A percentile compares a stretch with the other conserved stretches of the same genome.
phyloP scores from a whole-genome alignment of 2,797 vertebrate genomes.

The Thamnophis elegans region DNA sequence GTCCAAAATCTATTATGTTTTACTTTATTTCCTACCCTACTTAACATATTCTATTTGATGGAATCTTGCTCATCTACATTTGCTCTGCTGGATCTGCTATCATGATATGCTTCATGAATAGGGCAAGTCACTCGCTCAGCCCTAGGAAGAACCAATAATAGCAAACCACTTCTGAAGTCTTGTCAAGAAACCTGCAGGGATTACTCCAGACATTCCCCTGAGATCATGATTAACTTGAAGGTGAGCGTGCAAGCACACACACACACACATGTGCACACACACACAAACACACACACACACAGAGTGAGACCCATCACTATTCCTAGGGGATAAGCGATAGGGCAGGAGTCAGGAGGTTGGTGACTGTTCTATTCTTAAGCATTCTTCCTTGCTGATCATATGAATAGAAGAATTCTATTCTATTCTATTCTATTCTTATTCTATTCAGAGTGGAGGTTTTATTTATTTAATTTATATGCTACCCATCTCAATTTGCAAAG shows the following conservation, averaged over 20 bases:
- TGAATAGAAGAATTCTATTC: not conserved
- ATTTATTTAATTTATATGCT: too few relatives aligned
- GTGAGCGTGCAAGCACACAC: too few relatives aligned
- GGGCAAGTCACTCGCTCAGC: not conserved
- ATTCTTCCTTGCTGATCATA: not conserved
- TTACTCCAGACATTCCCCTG: not conserved
- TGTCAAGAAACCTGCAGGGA: not conserved
- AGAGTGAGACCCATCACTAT: not conserved
- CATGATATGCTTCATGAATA: not conserved
- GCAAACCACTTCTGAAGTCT: not conserved
- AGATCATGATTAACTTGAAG: not conserved
- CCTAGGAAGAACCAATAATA: not conserved
- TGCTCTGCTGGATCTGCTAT: not conserved
- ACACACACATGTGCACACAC: too few relatives aligned
- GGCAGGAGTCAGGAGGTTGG: not conserved
- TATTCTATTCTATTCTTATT: too few relatives aligned
- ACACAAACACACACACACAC: too few relatives aligned
- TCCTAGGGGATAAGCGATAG: not conserved
- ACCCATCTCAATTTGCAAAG: too few relatives aligned
- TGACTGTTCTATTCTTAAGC: not conserved
- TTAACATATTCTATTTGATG: not conserved
- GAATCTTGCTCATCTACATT: not conserved
- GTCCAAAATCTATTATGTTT: not conserved
- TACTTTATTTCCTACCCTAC: not conserved
- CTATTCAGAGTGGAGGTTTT: not conserved